phyloP scores from a whole-genome alignment of 2,113 vertebrate species.

The Bos javanicus region DNA sequence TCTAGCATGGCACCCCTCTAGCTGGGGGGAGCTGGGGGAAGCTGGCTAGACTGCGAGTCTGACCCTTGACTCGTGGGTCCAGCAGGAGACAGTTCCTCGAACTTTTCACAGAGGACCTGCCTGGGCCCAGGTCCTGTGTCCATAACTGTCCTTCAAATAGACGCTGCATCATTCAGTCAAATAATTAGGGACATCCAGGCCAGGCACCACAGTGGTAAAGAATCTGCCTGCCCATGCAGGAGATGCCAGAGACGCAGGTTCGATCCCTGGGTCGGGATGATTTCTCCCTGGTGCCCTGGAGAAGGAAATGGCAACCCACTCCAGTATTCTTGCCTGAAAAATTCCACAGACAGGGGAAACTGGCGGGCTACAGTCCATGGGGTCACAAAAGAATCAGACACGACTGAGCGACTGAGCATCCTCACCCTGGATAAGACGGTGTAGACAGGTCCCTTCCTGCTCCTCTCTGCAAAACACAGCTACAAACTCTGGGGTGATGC shows the following conservation, averaged over 20 bases:
- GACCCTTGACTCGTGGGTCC: background rate
- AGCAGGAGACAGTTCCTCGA: background rate
- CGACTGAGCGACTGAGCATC: background rate
- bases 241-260: background rate
- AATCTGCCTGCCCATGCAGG: background rate
- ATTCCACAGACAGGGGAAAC: background rate
- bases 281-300: background rate
- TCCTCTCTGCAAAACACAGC: background rate
- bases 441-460: background rate
- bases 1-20: background rate
- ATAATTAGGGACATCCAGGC: background rate
- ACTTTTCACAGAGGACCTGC: too few relatives aligned
- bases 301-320: background rate
- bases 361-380: background rate
- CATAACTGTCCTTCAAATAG: background rate
- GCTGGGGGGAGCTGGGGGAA: rapidly evolving
- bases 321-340: background rate
- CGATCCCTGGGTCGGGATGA: background rate
- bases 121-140: background rate
- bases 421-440: background rate
- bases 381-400: background rate
- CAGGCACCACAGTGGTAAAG: background rate
- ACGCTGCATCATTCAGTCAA: background rate
- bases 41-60: background rate
- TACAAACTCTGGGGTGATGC: background rate